Conservation (phyloP, 2,797 vertebrate species). For the Hoplostethus mediterraneus region DNA sequence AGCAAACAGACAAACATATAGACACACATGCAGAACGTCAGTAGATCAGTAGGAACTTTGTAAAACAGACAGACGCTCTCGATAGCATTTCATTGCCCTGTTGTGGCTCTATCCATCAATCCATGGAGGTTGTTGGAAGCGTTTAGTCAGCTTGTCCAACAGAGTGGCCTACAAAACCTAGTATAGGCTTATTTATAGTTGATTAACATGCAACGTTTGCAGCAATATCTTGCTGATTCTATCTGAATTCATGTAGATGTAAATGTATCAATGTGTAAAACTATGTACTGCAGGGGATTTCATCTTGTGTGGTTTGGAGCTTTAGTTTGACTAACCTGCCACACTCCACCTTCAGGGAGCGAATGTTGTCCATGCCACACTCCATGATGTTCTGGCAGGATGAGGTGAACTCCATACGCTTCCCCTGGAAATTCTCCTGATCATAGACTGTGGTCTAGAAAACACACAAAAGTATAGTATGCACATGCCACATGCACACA, state of each 20-base stretch:
- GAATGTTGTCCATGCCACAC: slow-evolving; percentile 90
- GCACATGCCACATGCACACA: slow-evolving; percentile 44
- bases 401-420: slow-evolving; percentile 92
- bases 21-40: slow-evolving; percentile 1
- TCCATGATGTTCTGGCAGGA: slow-evolving; percentile 94
- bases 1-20: slow-evolving; percentile 21
- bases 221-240: background rate
- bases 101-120: background rate
- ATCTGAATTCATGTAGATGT: background rate
- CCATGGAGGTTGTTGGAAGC: background rate
- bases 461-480: slow-evolving; percentile 57
- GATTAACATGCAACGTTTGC: slow-evolving; percentile 1
- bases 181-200: background rate
- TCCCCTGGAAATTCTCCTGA: slow-evolving; percentile 97
- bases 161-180: background rate
- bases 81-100: background rate
- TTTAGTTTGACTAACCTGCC: slow-evolving; percentile 90
- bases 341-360: slow-evolving; percentile 95
- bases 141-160: background rate
- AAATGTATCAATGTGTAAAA: background rate
- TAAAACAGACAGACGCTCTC: background rate
- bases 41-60: slow-evolving; percentile 11
- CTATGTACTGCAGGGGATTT: background rate
- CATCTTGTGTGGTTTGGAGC: background rate
- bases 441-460: slow-evolving; percentile 95